Evolutionary conservation across 2,888 invertebrate genomes (phyloP).

Genomic region (Platycnemis pennipes): DNA sequence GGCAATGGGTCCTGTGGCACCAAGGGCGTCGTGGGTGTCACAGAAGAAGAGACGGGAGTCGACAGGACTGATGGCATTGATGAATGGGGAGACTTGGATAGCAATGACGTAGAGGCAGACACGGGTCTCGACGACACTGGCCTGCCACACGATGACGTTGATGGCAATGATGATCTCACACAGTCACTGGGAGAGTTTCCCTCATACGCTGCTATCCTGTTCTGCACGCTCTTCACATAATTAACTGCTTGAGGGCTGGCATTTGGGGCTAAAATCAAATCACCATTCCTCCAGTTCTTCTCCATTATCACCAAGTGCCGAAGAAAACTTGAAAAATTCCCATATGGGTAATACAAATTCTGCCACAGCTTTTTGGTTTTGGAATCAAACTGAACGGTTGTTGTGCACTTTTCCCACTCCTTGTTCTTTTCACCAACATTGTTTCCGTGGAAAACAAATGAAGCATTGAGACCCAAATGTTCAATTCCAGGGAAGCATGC

Average conservation of each 20-base stretch:
- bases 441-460: conserved; percentile 87
- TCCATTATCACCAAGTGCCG: conserved; percentile 90
- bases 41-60: background rate
- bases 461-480: conserved; percentile 88
- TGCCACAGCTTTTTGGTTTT: conserved; percentile 92
- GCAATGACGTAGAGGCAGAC: background rate
- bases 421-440: conserved; percentile 83
- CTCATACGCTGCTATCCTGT: conserved; percentile 89
- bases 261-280: conserved; percentile 86
- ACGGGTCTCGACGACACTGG: background rate
- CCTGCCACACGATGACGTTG: background rate
- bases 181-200: conserved; percentile 73
- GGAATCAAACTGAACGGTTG: conserved; percentile 89
- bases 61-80: background rate
- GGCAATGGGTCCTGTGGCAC: background rate
- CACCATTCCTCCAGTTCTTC: conserved; percentile 91
- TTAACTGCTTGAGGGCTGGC: conserved; percentile 88
- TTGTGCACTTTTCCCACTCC: conserved; percentile 91
- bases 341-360: conserved; percentile 91
- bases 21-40: background rate
- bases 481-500: conserved; percentile 90
- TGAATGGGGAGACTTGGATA: background rate
- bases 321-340: conserved; percentile 92
- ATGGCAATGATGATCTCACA: background rate
- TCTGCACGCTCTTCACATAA: conserved; percentile 90